These are phyloP conservation scores for Plecturocebus donacophilus DNA, from an alignment of 2,113 vertebrate genomes.

Conservation along the genomic window DNA sequence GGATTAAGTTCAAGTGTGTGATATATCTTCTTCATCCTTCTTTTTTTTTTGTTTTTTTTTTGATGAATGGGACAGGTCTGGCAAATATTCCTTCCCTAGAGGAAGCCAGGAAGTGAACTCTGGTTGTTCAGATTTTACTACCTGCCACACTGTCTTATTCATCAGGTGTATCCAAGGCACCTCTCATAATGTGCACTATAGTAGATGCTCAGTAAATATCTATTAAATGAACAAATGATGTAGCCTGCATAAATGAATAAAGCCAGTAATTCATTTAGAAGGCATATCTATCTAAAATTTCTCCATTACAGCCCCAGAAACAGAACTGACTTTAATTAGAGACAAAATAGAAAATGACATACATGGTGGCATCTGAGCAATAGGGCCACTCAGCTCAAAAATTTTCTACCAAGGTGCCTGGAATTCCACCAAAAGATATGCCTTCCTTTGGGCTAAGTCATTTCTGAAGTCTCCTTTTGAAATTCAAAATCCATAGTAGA, in stretches of 20 bases:
- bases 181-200: not conserved
- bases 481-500: not conserved
- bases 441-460: not conserved
- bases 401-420: not conserved
- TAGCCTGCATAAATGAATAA: not conserved
- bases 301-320: not conserved
- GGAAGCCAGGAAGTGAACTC: not conserved
- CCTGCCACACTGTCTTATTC: not conserved
- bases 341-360: not conserved
- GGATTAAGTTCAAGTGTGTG: constrained; percentile 43
- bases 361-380: not conserved
- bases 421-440: not conserved
- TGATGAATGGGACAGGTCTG: not conserved
- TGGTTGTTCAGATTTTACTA: not conserved
- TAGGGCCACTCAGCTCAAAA: not conserved
- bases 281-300: not conserved
- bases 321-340: not conserved
- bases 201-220: constrained; percentile 37
- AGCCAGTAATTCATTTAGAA: not conserved
- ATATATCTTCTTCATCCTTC: not conserved
- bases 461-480: constrained; percentile 4
- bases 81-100: not conserved
- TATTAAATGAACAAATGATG: not conserved
- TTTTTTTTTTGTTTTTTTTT: too few species aligned
- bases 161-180: not conserved